Conservation (phyloP, 2,888 invertebrate genomes). For the Meliscaeva auricollis region DNA sequence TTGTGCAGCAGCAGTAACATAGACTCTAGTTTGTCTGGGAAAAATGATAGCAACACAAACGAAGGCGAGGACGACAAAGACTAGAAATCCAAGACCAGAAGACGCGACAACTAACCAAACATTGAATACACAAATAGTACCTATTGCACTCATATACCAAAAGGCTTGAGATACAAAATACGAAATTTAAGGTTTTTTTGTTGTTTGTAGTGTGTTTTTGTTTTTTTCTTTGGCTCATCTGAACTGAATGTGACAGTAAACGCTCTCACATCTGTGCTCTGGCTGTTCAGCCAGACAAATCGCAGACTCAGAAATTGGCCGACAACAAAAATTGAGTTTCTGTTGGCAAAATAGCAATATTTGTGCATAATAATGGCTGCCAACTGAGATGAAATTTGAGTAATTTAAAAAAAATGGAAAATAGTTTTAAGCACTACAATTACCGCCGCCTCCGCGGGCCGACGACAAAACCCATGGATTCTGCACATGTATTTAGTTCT, state of each 20-base stretch:
- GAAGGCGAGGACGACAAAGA: background rate
- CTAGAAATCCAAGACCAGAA: background rate
- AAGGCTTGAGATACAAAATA: too few species aligned
- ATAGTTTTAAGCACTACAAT: too few species aligned
- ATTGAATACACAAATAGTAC: background rate
- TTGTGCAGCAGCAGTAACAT: constrained; percentile 29
- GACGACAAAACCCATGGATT: too few species aligned
- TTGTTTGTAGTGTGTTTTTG: constrained; percentile 21
- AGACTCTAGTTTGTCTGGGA: constrained; percentile 65
- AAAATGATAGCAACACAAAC: constrained; percentile 54
- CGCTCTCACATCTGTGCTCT: constrained; percentile 36
- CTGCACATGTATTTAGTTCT: too few species aligned
- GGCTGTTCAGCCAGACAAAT: constrained; percentile 68
- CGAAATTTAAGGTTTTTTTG: too few species aligned
- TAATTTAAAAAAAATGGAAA: too few species aligned
- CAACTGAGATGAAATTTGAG: background rate
- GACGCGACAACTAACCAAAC: background rate
- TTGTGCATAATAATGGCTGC: background rate
- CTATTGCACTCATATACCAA: too few species aligned
- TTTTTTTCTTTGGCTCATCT: constrained; percentile 49
- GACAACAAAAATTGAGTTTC: constrained; percentile 54
- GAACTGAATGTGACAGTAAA: constrained; percentile 71
- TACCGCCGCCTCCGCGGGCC: too few species aligned
- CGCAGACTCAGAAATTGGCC: constrained; percentile 70
- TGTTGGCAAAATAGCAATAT: constrained; percentile 47